These are phyloP conservation scores for Oceanites oceanicus DNA, from an alignment of 2,113 vertebrate species.

Conservation along the genomic window DNA sequence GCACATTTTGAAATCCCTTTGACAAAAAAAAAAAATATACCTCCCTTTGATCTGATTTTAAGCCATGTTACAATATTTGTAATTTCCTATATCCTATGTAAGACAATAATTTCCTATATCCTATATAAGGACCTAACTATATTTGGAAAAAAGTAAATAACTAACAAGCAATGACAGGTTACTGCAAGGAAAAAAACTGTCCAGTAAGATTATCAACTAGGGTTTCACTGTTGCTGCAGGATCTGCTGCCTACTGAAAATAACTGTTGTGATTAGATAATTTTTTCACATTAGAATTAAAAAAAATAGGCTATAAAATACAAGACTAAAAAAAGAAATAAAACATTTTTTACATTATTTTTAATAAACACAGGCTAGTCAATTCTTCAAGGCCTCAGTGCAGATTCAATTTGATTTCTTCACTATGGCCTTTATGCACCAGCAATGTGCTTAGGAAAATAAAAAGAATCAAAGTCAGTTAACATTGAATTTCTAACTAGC, in stretches of 20 bases:
- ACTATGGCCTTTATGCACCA: not conserved
- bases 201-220: not conserved
- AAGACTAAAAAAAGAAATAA: not conserved
- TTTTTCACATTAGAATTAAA: slow-evolving; percentile 17
- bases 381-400: not conserved
- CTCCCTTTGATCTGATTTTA: not conserved
- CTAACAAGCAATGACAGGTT: slow-evolving; percentile 22
- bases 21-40: not conserved
- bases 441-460: not conserved
- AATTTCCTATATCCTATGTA: not conserved
- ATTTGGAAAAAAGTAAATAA: not conserved
- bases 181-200: slow-evolving; percentile 2
- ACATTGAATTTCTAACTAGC: not conserved
- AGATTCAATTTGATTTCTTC: not conserved
- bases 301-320: not conserved
- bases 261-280: not conserved
- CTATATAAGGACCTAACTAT: not conserved
- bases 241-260: slow-evolving; percentile 31
- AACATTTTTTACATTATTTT: not conserved
- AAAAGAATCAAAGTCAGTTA: not conserved
- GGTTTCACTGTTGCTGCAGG: slow-evolving; percentile 19
- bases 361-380: not conserved
- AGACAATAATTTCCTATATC: not conserved
- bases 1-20: not conserved
- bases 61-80: not conserved